These are phyloP conservation scores for Idris sp. DNA, from an alignment of 1,140 invertebrate genomes.

Conservation along the genomic window DNA sequence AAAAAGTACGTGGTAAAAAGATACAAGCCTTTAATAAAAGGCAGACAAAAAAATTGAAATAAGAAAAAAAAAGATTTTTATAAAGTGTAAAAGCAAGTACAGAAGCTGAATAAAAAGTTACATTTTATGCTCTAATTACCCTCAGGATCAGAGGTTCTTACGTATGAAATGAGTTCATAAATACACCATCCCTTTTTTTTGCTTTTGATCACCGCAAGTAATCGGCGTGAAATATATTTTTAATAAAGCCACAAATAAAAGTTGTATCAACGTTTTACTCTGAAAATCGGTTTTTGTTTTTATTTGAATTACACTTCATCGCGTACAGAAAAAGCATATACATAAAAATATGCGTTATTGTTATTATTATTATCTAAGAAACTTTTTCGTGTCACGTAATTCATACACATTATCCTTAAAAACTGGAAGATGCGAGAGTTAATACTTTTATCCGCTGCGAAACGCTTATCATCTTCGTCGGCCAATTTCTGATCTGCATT, in stretches of 20 bases:
- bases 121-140: conserved; percentile 8
- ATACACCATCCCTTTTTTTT: no score
- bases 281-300: conserved; percentile 57
- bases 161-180: neutral
- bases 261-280: conserved; percentile 14
- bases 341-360: conserved; percentile 78
- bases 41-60: neutral
- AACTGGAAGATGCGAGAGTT: conserved; percentile 74
- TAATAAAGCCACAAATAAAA: no score
- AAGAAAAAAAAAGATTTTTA: conserved; percentile 13
- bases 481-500: conserved; percentile 14
- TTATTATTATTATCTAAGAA: conserved; percentile 72
- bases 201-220: no score
- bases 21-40: no score
- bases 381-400: conserved; percentile 64
- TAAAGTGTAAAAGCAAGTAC: conserved; percentile 1
- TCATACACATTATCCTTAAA: conserved; percentile 61
- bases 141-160: neutral
- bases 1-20: no score
- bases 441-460: conserved; percentile 71
- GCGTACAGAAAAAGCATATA: conserved; percentile 79
- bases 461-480: neutral
- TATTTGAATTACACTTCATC: conserved; percentile 73
- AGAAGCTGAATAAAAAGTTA: conserved; percentile 9
- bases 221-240: neutral